Percentiles rank a stretch among this genome's conserved stretches.
Evolutionary conservation across 2,113 vertebrate species (phyloP).

Genomic region (Serilophus lunatus): DNA sequence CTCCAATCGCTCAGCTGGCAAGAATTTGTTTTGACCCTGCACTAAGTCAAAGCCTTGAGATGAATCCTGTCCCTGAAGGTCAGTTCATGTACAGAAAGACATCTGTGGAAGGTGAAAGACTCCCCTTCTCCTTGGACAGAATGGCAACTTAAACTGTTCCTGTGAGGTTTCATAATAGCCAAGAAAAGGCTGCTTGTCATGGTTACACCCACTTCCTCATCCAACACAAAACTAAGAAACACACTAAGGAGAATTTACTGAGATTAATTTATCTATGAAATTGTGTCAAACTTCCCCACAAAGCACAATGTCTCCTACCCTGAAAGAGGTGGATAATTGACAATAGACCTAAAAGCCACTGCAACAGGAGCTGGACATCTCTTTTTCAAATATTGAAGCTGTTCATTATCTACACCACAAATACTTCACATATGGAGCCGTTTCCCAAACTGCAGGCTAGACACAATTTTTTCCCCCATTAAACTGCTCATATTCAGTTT

Average conservation of each 20-base stretch:
- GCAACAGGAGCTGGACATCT: not conserved
- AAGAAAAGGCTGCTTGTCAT: conserved; percentile 5
- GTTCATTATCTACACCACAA: not conserved
- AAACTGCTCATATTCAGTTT: not conserved
- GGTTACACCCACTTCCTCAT: not conserved
- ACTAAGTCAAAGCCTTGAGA: not conserved
- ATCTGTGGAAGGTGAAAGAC: not conserved
- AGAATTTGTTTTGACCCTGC: not conserved
- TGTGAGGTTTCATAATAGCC: not conserved
- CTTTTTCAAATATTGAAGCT: not conserved
- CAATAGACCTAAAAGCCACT: not conserved
- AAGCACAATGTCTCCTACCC: not conserved
- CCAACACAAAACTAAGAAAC: not conserved
- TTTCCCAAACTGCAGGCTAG: not conserved
- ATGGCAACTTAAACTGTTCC: not conserved
- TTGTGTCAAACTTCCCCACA: not conserved
- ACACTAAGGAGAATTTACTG: not conserved
- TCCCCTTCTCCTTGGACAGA: not conserved
- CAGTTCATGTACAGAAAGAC: accelerated
- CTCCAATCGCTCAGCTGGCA: not conserved
- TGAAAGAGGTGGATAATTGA: not conserved
- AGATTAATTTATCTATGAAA: not conserved
- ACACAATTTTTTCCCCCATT: accelerated
- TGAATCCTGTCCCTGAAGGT: not conserved
- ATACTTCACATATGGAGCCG: not conserved